phyloP scores from a whole-genome alignment of 2,888 invertebrate genomes.

The Volucella inanis region DNA sequence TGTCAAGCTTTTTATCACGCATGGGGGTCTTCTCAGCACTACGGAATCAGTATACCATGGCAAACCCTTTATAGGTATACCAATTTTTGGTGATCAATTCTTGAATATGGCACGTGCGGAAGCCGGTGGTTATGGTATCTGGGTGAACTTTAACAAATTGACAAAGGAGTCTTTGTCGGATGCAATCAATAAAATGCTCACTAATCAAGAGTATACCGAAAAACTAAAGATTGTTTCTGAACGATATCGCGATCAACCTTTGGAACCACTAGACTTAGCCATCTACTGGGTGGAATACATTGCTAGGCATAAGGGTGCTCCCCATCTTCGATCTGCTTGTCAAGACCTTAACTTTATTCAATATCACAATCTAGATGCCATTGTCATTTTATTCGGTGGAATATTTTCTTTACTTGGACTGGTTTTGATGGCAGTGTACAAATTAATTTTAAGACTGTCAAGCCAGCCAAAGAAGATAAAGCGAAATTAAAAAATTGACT shows the following conservation, averaged over 20 bases:
- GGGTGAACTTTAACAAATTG: constrained; percentile 79
- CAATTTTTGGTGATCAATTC: constrained; percentile 84
- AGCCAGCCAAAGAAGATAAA: constrained; percentile 18
- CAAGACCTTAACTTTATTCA: constrained; percentile 79
- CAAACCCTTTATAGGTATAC: constrained; percentile 84
- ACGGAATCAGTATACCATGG: constrained; percentile 83
- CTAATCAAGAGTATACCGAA: constrained; percentile 75
- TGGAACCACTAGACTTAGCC: constrained; percentile 79
- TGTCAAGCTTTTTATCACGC: constrained; percentile 83
- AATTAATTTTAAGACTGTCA: constrained; percentile 1
- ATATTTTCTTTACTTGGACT: constrained; percentile 17
- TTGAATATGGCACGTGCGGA: constrained; percentile 83
- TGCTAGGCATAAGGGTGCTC: constrained; percentile 79
- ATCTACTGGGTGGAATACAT: constrained; percentile 82
- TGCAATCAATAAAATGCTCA: constrained; percentile 76
- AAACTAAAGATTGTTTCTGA: constrained; percentile 76
- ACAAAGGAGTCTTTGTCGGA: constrained; percentile 77
- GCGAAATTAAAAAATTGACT: constrained; percentile 6
- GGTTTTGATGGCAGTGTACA: neutral
- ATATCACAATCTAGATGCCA: constrained; percentile 78
- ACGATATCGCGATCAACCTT: constrained; percentile 80
- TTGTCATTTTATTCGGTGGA: constrained; percentile 76
- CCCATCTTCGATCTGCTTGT: constrained; percentile 79
- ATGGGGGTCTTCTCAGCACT: constrained; percentile 84
- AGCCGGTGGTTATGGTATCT: constrained; percentile 82